Evolutionary conservation across 2,888 invertebrate genomes (phyloP).

Genomic region (Dorcus hopei): DNA sequence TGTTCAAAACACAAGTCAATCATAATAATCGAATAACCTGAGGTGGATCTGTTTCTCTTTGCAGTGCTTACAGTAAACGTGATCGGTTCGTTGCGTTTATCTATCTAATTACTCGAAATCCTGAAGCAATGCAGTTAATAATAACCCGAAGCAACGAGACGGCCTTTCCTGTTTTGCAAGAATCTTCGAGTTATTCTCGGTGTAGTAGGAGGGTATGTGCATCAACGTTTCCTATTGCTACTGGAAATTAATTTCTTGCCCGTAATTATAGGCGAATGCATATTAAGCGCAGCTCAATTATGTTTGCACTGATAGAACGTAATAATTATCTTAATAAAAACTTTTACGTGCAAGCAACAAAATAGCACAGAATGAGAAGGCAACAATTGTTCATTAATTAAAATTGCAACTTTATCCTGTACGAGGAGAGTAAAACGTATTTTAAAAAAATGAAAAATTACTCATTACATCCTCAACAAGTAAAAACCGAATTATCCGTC

Average conservation of each 20-base stretch:
- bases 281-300: conserved; percentile 15
- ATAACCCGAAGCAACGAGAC: conserved; percentile 16
- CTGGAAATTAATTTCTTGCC: conserved; percentile 16
- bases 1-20: too few relatives aligned
- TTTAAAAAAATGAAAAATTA: too few relatives aligned
- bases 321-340: too few relatives aligned
- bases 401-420: too few relatives aligned
- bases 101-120: conserved; percentile 18
- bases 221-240: conserved; percentile 9
- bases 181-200: conserved; percentile 12
- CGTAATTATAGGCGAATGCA: conserved; percentile 15
- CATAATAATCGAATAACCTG: background rate
- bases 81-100: conserved; percentile 14
- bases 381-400: too few relatives aligned
- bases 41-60: background rate
- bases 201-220: conserved; percentile 16
- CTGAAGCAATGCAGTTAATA: conserved; percentile 18
- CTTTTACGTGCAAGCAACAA: too few relatives aligned
- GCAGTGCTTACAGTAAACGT: background rate
- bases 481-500: too few relatives aligned
- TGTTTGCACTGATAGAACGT: background rate
- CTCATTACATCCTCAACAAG: too few relatives aligned
- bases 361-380: too few relatives aligned
- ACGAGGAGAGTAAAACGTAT: too few relatives aligned
- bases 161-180: conserved; percentile 18